Evolutionary conservation across 2,888 invertebrate species (phyloP).

Genomic region (Scaptodrosophila latifasciaeformis): DNA sequence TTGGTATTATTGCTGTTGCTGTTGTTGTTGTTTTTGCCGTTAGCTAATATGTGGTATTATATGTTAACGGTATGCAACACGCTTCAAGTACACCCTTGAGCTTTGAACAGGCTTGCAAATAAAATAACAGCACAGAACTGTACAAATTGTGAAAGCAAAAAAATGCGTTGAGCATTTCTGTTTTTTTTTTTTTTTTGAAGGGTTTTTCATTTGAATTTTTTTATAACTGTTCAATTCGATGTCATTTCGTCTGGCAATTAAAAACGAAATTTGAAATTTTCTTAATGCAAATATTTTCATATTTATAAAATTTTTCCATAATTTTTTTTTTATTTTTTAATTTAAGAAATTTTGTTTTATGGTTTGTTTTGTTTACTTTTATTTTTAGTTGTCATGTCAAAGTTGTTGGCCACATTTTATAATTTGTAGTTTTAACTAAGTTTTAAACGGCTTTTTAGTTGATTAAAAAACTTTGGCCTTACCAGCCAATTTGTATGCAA

Average conservation of each 20-base stretch:
- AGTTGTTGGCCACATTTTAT: slow-evolving; percentile 30
- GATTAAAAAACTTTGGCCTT: slow-evolving; percentile 64
- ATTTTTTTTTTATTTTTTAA: no score
- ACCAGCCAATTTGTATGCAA: slow-evolving; percentile 61
- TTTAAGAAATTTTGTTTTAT: no score
- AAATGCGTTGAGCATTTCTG: slow-evolving; percentile 26
- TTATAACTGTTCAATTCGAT: slow-evolving; percentile 38
- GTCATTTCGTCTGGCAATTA: slow-evolving; percentile 41
- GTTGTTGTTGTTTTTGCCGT: slow-evolving; percentile 19
- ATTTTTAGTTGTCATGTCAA: neutral
- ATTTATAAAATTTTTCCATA: no score
- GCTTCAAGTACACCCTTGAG: no score
- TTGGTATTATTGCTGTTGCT: no score
- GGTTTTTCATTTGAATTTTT: no score
- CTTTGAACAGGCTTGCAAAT: no score
- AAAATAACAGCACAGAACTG: no score
- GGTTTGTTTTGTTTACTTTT: slow-evolving; percentile 41
- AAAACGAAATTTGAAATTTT: slow-evolving; percentile 24
- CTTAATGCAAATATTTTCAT: neutral
- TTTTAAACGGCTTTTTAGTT: slow-evolving; percentile 66
- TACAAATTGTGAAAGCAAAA: slow-evolving; percentile 19
- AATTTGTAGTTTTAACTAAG: slow-evolving; percentile 52
- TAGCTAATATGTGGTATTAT: slow-evolving; percentile 32
- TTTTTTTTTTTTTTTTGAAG: slow-evolving; percentile 6
- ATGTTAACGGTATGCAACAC: neutral